Evolutionary conservation across 2,113 vertebrate species (phyloP), one percentile per base, ranked within the genome.

Genomic region (Ochotona curzoniae): DNA sequence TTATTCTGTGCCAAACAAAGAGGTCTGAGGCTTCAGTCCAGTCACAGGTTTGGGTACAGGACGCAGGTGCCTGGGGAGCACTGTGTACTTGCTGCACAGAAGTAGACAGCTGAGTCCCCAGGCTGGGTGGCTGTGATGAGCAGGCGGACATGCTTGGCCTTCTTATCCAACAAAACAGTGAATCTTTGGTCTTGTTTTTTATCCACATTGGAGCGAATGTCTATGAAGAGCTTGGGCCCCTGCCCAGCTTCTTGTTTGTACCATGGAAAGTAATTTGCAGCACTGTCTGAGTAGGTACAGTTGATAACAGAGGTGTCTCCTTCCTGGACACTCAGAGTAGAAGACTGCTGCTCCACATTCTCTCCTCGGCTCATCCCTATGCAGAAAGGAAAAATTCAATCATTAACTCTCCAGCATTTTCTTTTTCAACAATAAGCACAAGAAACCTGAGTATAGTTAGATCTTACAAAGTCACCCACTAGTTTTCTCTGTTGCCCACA

Each of bases 181-280:
- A 94, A 0, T 83, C 89, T 80, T 73, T 18, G 15, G 1, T 1
- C 23, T 78, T 64, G 0, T 0, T 51, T 75, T 44, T 1, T 35
- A 1, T 14, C 25, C 38, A 0, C 2, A 61, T 12, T 83, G 88
- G 96, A 88, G 63, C 0, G 35, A 94, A 83, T 88, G 20, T 21
- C 3, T 73, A 67, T 90, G 32, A 95, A 51, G 28, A 85, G 0
- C 17, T 88, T 57, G 8, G 2, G 85, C 47, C 82, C 17, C 83
- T 78, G 81, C 21, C 94, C 87, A 84, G 32, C 7, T 32, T 90
- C 87, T 75, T 95, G 75, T 21, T 95, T 95, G n/a, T 93, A 96
- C 87, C 92, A 96, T 25, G 3, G 28, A 28, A 96, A 94, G 10
- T 93, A 93, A 0, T 0, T 0, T 2, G 51, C 73, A 2, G 0